These are phyloP conservation scores for Pollenia labialis DNA, from an alignment of 2,888 invertebrate species.

Conservation along the genomic window DNA sequence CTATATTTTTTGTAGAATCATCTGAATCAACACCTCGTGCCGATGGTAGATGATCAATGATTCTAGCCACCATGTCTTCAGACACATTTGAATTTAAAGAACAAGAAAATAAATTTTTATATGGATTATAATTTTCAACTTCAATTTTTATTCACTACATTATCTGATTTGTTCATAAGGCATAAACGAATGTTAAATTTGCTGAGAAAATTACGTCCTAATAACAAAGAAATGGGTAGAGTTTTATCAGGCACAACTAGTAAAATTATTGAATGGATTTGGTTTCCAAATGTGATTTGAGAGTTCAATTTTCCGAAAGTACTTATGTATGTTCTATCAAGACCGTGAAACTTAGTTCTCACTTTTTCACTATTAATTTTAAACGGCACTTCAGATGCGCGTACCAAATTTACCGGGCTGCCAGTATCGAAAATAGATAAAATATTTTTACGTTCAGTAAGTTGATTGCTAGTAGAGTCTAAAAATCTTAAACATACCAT, in stretches of 20 bases:
- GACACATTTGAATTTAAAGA: background rate
- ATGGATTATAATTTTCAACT: background rate
- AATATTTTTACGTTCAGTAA: conserved; percentile 32
- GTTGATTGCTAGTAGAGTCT: conserved; percentile 1
- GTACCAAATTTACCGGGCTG: conserved; percentile 63
- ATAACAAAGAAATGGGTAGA: conserved; percentile 33
- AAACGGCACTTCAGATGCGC: conserved; percentile 54
- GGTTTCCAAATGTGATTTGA: conserved; percentile 39
- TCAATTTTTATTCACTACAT: conserved; percentile 33
- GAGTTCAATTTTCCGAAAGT: conserved; percentile 47
- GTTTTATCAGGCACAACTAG: conserved; percentile 53
- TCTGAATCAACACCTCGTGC: background rate
- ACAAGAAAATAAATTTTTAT: conserved; percentile 5
- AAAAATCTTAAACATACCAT: conserved; percentile 54
- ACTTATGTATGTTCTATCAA: conserved; percentile 47
- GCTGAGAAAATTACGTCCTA: conserved; percentile 27
- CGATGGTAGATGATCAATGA: conserved; percentile 33
- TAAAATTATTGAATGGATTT: conserved; percentile 42
- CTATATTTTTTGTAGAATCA: background rate
- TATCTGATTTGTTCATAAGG: conserved; percentile 6
- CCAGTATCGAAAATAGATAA: conserved; percentile 62
- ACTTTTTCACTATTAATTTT: conserved; percentile 29
- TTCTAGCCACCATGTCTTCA: background rate
- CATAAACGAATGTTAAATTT: conserved; percentile 47
- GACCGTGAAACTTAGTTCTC: conserved; percentile 39